Evolutionary conservation across 2,797 vertebrate species (phyloP), one percentile per base, ranked within the genome.

Genomic region (Danio kyathit): DNA sequence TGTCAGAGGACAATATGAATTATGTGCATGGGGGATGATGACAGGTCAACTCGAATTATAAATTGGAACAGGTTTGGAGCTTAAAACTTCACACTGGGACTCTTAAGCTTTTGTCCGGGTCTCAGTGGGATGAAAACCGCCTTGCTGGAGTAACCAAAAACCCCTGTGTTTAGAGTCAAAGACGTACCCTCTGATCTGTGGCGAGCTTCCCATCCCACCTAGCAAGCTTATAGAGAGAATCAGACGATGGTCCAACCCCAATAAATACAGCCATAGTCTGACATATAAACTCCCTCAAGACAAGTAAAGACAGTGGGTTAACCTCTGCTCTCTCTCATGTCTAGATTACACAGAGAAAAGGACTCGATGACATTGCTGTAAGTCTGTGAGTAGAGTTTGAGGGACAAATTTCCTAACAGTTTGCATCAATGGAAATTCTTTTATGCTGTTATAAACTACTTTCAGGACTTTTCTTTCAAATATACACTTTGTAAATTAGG

Each of bases 31-130:
- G 38, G 64, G 44, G 44, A 71, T 52, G 48, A 79, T 61, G 16
- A 74, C 59, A 38, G 44, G 63, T 85, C 77, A 67, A 21, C 7
- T 29, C 19, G 72, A 17, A 80, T 86, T 72, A 76, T 73, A 81
- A 74, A 76, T 65, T 78, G 46, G 54, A 81, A 76, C 82, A 61
- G 65, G 52, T 81, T 86, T 69, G 29, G 61, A 67, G 17, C 38
- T 59, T 38, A 70, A n/a, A 81, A 66, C 56, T 44, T 71, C 71
- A 69, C 13, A 12, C 16, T 66, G 72, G 52, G 75, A 56, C 10
- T 79, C 29, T 51, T 49, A 60, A 77, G 79, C 48, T 80, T 49
- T 71, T 40, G 17, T 76, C 60, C 64, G 78, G 57, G 40, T 72
- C 74, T 79, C 69, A 40, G 29, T 57, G 41, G 81, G 43, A 79